Evolutionary conservation across 2,797 vertebrate species (phyloP).

Genomic region (Falco novaeseelandiae): DNA sequence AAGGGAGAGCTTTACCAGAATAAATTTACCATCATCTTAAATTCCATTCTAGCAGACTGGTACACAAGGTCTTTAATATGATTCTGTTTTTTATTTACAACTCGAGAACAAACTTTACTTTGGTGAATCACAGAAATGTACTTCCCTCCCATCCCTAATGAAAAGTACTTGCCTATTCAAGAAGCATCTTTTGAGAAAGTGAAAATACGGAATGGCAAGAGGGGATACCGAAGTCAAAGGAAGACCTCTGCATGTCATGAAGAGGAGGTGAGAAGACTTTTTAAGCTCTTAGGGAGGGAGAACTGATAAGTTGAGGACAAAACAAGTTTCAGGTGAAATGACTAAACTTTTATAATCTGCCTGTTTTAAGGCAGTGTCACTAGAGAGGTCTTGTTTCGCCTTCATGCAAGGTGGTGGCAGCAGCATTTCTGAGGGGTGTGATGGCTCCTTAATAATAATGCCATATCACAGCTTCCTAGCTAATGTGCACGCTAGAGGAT

Average conservation of each 20-base stretch:
- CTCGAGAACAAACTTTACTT: background rate
- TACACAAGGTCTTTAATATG: background rate
- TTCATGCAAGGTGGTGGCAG: background rate
- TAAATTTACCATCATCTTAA: background rate
- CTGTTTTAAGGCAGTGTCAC: background rate
- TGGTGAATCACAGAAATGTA: background rate
- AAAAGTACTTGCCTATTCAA: background rate
- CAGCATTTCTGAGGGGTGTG: background rate
- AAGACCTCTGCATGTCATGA: background rate
- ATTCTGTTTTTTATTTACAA: background rate
- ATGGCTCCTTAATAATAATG: background rate
- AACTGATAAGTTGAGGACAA: background rate
- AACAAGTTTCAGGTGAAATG: background rate
- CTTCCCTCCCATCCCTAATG: background rate
- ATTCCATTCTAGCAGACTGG: background rate
- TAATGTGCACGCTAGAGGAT: background rate
- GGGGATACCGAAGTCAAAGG: background rate
- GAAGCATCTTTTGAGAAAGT: background rate
- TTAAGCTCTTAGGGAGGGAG: background rate
- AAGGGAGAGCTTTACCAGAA: background rate
- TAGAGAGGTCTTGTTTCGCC: background rate
- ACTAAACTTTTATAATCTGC: background rate
- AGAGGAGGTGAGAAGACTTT: background rate
- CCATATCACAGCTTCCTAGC: background rate
- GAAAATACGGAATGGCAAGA: background rate